Percentiles rank a stretch among this genome's conserved stretches.
Evolutionary conservation across 2,113 vertebrate genomes (phyloP).

Genomic region (Charina bottae): DNA sequence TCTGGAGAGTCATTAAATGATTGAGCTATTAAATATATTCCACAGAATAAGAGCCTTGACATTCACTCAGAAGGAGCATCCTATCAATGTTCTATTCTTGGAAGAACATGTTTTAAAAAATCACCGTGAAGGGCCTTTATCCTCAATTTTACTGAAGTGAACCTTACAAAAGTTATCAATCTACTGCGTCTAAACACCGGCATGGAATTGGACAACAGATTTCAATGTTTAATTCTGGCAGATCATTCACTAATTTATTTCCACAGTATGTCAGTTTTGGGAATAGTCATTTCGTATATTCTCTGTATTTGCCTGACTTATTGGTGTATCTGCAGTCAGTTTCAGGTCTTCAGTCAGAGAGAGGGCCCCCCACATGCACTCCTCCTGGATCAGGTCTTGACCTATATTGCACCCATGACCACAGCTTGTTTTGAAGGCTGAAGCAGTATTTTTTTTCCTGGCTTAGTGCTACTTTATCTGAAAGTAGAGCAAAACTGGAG

Average conservation of each 20-base stretch:
- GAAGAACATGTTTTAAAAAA: constrained; percentile 36
- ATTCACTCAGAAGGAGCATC: constrained; percentile 46
- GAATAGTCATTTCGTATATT: background rate
- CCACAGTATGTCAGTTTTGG: background rate
- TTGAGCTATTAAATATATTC: constrained; percentile 44
- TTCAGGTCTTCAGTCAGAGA: background rate
- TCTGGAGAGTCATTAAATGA: constrained; percentile 43
- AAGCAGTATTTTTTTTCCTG: background rate
- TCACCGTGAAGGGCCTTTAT: background rate
- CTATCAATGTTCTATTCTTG: constrained; percentile 64
- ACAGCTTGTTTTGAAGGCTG: background rate
- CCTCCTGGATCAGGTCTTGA: background rate
- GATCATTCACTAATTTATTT: constrained; percentile 57
- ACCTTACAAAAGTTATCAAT: constrained; percentile 62
- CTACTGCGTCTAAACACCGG: constrained; percentile 19
- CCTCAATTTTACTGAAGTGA: constrained; percentile 54
- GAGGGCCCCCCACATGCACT: background rate
- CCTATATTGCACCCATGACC: background rate
- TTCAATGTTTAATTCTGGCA: constrained; percentile 43
- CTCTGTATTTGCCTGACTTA: background rate
- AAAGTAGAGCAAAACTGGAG: background rate
- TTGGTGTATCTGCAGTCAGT: background rate
- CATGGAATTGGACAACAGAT: constrained; percentile 41
- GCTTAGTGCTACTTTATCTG: background rate
- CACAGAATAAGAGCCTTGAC: constrained; percentile 58